These are phyloP conservation scores for Cistogaster globosa DNA, from an alignment of 2,888 invertebrate species.

Conservation along the genomic window DNA sequence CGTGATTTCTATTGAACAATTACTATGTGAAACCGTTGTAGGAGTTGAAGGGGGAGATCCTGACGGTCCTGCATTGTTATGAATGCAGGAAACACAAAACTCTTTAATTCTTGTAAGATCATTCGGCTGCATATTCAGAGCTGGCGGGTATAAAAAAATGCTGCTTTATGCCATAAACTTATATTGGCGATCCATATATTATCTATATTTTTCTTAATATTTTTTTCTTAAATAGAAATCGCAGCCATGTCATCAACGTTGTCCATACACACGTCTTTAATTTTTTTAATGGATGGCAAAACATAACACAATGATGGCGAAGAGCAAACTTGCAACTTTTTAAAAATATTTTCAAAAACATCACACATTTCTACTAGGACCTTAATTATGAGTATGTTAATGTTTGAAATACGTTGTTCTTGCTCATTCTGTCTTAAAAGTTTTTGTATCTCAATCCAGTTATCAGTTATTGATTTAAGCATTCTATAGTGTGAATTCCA, in stretches of 20 bases:
- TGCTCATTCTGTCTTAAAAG: not conserved
- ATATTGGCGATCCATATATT: not conserved
- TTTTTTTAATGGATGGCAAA: not conserved
- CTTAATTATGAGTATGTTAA: not conserved
- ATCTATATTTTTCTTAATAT: constrained; percentile 2
- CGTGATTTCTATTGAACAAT: no score
- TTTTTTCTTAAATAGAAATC: not conserved
- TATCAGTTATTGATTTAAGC: constrained; percentile 16
- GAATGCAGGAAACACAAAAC: not conserved
- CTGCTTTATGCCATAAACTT: constrained; percentile 5
- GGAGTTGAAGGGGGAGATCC: no score
- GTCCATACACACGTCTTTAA: not conserved
- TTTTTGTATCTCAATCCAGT: not conserved
- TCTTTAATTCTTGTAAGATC: not conserved
- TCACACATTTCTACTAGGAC: constrained; percentile 4
- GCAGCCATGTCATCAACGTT: not conserved
- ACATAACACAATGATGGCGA: not conserved
- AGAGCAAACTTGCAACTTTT: not conserved
- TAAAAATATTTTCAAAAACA: not conserved
- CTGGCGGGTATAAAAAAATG: constrained; percentile 5
- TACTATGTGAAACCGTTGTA: no score
- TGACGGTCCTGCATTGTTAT: no score
- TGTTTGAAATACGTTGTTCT: not conserved
- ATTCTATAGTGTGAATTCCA: constrained; percentile 10
- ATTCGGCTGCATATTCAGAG: not conserved